Conservation (phyloP, 2,113 vertebrate species). For the Dolichotis patagonum region DNA sequence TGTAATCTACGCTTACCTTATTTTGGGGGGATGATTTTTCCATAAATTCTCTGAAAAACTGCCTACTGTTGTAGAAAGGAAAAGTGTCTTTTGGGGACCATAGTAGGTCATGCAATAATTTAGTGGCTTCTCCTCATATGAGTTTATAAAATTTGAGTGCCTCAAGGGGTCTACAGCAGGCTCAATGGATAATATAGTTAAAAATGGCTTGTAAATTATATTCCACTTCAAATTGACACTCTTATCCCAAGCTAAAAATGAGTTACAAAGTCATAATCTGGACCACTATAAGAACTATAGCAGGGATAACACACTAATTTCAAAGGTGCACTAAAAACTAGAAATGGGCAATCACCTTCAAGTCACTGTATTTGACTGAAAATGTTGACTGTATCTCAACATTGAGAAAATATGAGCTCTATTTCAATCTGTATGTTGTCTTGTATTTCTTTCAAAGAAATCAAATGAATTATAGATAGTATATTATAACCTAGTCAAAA, state of each 20-base stretch:
- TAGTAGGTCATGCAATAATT: background rate
- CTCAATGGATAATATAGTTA: background rate
- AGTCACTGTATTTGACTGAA: slow-evolving; percentile 31
- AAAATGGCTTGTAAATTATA: slow-evolving; percentile 1
- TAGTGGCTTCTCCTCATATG: background rate
- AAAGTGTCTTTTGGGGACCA: background rate
- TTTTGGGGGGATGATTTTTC: background rate
- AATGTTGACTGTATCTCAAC: slow-evolving; percentile 35
- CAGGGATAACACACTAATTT: background rate
- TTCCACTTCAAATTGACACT: background rate
- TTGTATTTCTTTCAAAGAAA: slow-evolving; percentile 54
- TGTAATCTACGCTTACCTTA: background rate
- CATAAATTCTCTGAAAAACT: background rate
- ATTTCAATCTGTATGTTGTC: background rate
- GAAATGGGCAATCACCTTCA: background rate
- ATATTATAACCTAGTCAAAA: background rate
- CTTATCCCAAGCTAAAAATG: background rate
- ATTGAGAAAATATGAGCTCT: background rate
- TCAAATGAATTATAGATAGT: background rate
- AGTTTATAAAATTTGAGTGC: background rate
- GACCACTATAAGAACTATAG: background rate
- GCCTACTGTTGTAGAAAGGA: background rate
- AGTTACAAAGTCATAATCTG: slow-evolving; percentile 12
- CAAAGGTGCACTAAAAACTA: background rate
- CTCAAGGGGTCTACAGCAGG: background rate